Base-by-base conservation (phyloP, 1,140 invertebrate genomes). In the Anoplophora glabripennis region DNA sequence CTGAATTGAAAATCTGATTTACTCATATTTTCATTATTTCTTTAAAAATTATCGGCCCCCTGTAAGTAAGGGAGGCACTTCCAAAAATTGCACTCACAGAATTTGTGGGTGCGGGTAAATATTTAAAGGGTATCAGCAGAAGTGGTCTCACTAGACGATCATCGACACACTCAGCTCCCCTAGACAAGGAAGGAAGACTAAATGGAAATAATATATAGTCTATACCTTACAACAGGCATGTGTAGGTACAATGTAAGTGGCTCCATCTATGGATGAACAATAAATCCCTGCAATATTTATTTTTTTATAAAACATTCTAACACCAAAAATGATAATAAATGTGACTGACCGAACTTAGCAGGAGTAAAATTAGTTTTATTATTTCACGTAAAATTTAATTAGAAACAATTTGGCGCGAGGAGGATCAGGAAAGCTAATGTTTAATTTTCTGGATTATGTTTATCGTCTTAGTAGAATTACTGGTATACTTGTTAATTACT, bases 81-180 rank as follows among this genome's bases (percentile, higher is more conserved):
- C 56, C 61, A 63, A 63, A 63, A 63, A 63, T 63, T 63, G 56
- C 56, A 59, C 51, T 63, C 61, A 10, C 17, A 28, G 7, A 41
- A 7, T 7, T 10, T 28, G 37, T 42, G 52, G 57, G 56, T 59
- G 57, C 56, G 57, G 46, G 46, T 34, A 40, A 49, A 40, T 52
- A n/a, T 37, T 44, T 40, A 36, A 45, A 33, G 40, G 61, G 56
- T 59, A 45, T 59, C 57, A 59, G 61, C 61, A 63, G 35, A 52
- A 52, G 41, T 59, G 47, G 52, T 46, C 57, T 63, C 61, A 59
- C 61, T 63, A 55, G 8, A 45, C 53, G 61, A 28, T 63, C 61
- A 59, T 45, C 34, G 57, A 55, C 56, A 41, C 52, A 59, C 45
- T 52, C 38, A 49, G 57, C 61, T 59, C 61, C 57, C 61, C 61